Evolutionary conservation across 2,113 vertebrate genomes (phyloP).

Genomic region (Patagioenas fasciata): DNA sequence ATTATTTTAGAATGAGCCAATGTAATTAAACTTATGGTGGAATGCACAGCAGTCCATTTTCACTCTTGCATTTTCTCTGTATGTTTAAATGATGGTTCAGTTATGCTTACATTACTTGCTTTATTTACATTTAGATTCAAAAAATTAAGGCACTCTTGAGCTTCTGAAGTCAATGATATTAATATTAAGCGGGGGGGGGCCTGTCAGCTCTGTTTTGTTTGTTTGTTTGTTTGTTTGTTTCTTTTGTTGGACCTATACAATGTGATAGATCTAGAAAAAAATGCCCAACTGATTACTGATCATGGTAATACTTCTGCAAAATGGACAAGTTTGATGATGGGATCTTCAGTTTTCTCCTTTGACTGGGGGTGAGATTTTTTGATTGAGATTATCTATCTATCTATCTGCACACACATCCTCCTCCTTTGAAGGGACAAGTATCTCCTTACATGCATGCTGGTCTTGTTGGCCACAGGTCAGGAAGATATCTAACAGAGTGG

Average conservation of each 20-base stretch:
- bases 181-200: background rate
- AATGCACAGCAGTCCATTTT: conserved; percentile 54
- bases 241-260: too few species aligned
- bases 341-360: background rate
- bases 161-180: conserved; percentile 8
- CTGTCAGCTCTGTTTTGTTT: background rate
- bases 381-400: background rate
- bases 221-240: too few species aligned
- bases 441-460: background rate
- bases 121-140: conserved; percentile 65
- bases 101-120: conserved; percentile 22
- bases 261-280: too few species aligned
- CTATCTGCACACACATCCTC: background rate
- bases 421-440: background rate
- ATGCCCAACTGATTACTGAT: too few species aligned
- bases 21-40: conserved; percentile 51
- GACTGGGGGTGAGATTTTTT: background rate
- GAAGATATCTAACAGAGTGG: background rate
- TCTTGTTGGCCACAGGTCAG: background rate
- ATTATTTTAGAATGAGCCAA: conserved; percentile 47
- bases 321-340: background rate
- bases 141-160: conserved; percentile 25
- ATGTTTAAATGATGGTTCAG: conserved; percentile 46
- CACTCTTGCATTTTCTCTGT: conserved; percentile 38
- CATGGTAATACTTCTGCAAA: too few species aligned